Evolutionary conservation across 2,113 vertebrate species (phyloP).

Genomic region (Lepus americanus): DNA sequence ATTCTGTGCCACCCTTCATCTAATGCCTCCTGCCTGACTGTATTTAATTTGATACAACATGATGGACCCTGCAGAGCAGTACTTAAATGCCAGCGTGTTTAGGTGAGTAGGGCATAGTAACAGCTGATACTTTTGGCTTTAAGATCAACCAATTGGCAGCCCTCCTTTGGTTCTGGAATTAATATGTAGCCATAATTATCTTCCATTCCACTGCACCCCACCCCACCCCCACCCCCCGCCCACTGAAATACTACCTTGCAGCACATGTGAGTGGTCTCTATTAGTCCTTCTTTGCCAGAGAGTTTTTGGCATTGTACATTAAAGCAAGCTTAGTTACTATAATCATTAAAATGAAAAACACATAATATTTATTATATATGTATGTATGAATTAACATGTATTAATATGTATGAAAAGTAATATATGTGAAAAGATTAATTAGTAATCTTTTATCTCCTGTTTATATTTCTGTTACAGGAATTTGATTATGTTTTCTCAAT

Average conservation of each 20-base stretch:
- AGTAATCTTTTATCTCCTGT: constrained; percentile 65
- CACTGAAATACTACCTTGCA: constrained; percentile 16
- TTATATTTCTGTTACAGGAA: constrained; percentile 90
- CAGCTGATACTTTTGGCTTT: constrained; percentile 15
- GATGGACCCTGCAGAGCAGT: neutral
- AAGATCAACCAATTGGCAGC: constrained; percentile 20
- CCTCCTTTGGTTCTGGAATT: constrained; percentile 22
- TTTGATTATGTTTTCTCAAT: constrained; percentile 99
- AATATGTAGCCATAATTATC: neutral
- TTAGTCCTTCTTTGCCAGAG: constrained; percentile 31
- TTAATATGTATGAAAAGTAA: constrained; percentile 9
- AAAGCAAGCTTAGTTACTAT: constrained; percentile 37
- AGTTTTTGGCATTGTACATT: constrained; percentile 16
- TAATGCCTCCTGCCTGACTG: neutral
- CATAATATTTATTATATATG: neutral
- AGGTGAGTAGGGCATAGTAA: neutral
- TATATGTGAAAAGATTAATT: constrained; percentile 27
- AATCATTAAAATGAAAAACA: constrained; percentile 32
- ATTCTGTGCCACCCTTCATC: neutral
- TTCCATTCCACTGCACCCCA: neutral
- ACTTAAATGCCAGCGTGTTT: constrained; percentile 15
- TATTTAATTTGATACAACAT: constrained; percentile 42
- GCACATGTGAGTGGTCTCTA: neutral
- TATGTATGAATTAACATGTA: neutral
- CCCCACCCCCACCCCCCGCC: neutral